Evolutionary conservation across 2,113 vertebrate species (phyloP), one percentile per base, ranked within the genome.

Genomic region (Boleophthalmus pectinirostris): DNA sequence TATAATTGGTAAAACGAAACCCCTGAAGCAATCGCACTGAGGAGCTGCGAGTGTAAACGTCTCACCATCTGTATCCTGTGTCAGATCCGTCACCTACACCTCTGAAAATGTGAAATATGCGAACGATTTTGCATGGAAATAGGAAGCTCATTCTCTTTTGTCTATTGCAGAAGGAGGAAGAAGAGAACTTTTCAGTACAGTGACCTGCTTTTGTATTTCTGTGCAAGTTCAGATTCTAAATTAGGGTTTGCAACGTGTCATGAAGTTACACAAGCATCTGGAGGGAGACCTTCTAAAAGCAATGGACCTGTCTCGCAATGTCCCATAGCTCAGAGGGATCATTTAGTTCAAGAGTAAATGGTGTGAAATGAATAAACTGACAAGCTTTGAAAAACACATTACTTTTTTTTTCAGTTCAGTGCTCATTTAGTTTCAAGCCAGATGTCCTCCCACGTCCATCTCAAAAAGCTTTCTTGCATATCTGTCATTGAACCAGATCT

Each of bases 1-100:
- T 77, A 73, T 82, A 88, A 85, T 85, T 81, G 72, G 73, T 78
- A 5, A 83, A 85, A 82, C 56, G 14, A 75, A 79, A 61, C 72
- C 23, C 46, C 1, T n/a, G 63, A 18, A 73, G 82, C 57, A 46
- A 2, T 57, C 65, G 20, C 33, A 58, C 46, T 58, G 64, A 68
- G 2, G 54, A 25, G 12, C 49, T 45, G 43, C 38, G 2, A 29
- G 3, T 53, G 11, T 24, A 47, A 2, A 12, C 33, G 10, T 29
- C 63, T 75, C 46, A 58, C 29, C 66, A 33, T 13, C 43, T 81
- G 24, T 38, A 33, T 68, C 73, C 64, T 61, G 60, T 79, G 68
- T 72, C 75, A 74, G 66, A 70, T 47, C 64, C 70, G 70, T 63
- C 1, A 73, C 69, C 69, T 67, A 66, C n/a, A 72, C 46, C 49